These are phyloP conservation scores for Dorcus parallelipipedus DNA, from an alignment of 2,888 invertebrate genomes.

Conservation along the genomic window DNA sequence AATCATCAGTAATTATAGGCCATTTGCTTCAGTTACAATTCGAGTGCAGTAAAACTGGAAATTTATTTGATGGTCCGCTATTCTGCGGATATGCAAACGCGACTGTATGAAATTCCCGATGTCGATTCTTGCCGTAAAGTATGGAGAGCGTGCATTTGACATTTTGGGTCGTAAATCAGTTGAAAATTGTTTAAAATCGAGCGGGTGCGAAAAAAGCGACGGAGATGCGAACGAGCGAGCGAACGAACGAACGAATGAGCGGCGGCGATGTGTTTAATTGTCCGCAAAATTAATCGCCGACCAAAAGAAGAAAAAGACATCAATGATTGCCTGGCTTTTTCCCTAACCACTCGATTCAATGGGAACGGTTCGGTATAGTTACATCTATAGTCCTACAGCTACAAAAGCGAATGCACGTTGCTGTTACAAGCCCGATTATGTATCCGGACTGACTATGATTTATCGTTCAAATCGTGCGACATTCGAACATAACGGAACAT, in stretches of 20 bases:
- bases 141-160: not conserved
- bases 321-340: not conserved
- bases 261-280: not conserved
- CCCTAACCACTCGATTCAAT: not conserved
- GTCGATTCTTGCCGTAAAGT: not conserved
- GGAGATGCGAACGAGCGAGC: no score
- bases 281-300: not conserved
- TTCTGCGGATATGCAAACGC: not conserved
- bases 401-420: conserved; percentile 1
- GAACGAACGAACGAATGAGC: not conserved
- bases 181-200: not conserved
- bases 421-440: conserved; percentile 1
- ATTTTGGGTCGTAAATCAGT: not conserved
- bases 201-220: no score
- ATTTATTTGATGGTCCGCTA: no score
- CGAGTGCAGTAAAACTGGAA: no score
- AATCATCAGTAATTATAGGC: no score
- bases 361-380: not conserved
- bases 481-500: conserved; percentile 3
- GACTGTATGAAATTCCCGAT: not conserved
- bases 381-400: not conserved
- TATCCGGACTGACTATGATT: conserved; percentile 2
- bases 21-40: no score
- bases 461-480: not conserved
- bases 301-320: no score